Percentiles rank a stretch among this genome's conserved stretches.
phyloP scores from a whole-genome alignment of 2,113 vertebrate genomes.

The Rhizomys pruinosus region DNA sequence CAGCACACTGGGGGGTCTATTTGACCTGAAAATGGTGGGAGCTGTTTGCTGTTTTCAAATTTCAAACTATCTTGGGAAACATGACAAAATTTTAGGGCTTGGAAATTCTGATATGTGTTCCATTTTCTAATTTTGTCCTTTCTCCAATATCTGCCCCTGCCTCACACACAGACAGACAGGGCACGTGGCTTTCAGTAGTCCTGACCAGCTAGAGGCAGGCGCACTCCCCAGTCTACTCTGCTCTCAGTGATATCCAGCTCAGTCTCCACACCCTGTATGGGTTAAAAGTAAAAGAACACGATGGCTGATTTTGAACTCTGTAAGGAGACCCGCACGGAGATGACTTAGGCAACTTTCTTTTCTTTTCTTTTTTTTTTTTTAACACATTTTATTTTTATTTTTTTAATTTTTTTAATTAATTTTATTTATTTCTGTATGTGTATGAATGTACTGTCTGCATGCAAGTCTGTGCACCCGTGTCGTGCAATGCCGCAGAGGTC shows the following conservation, averaged over 20 bases:
- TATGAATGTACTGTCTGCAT: too few species aligned
- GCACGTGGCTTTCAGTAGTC: too few species aligned
- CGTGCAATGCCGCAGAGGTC: too few species aligned
- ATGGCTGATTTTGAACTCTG: not conserved
- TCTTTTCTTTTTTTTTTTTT: too few species aligned
- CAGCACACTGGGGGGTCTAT: not conserved
- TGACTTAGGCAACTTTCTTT: conserved; percentile 3
- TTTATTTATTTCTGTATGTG: too few species aligned
- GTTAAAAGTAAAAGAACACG: not conserved
- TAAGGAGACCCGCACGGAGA: conserved; percentile 1
- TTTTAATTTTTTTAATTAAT: too few species aligned
- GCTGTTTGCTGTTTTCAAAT: conserved; percentile 3
- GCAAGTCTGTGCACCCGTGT: too few species aligned
- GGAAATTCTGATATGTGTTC: not conserved
- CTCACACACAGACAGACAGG: not conserved
- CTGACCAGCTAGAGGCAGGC: not conserved
- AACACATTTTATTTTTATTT: too few species aligned
- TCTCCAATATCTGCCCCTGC: not conserved
- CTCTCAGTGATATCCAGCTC: not conserved
- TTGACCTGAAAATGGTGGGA: not conserved
- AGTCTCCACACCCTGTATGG: not conserved
- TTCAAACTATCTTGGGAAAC: conserved; percentile 17
- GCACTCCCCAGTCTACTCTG: not conserved
- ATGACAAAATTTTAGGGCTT: conserved; percentile 2
- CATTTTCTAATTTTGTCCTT: conserved; percentile 52